Evolutionary conservation across 2,888 invertebrate species (phyloP).

Genomic region (Parascotia fuliginaria): DNA sequence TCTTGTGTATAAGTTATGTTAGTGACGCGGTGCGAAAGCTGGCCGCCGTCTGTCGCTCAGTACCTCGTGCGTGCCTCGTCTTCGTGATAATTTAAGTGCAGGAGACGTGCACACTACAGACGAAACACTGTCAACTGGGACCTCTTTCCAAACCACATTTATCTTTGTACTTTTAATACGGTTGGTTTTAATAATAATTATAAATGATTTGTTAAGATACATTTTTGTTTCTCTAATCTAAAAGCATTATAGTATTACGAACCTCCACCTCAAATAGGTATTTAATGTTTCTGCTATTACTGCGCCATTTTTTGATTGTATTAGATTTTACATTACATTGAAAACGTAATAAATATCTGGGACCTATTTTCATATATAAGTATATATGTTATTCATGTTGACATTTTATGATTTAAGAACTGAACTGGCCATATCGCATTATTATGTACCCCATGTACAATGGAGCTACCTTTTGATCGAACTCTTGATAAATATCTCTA

Average conservation of each 20-base stretch:
- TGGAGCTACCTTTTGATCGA: constrained; percentile 18
- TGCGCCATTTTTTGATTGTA: constrained; percentile 47
- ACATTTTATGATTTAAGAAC: constrained; percentile 39
- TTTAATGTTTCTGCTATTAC: constrained; percentile 46
- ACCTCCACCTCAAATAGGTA: constrained; percentile 34
- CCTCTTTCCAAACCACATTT: constrained; percentile 67
- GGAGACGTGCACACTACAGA: constrained; percentile 70
- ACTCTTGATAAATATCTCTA: constrained; percentile 32
- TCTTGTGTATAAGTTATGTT: constrained; percentile 76
- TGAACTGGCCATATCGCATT: constrained; percentile 40
- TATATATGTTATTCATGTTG: constrained; percentile 26
- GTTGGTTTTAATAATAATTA: constrained; percentile 61
- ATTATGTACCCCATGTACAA: constrained; percentile 27
- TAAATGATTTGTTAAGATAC: constrained; percentile 57
- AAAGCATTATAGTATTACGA: constrained; percentile 29
- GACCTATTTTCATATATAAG: constrained; percentile 11
- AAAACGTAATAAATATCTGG: constrained; percentile 25
- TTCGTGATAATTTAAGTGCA: constrained; percentile 79
- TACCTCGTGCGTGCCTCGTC: constrained; percentile 68
- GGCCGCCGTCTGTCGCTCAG: constrained; percentile 44
- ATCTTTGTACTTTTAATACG: constrained; percentile 66
- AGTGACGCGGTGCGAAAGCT: constrained; percentile 53
- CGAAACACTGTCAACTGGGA: constrained; percentile 57
- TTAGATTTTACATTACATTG: constrained; percentile 36
- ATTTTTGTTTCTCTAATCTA: constrained; percentile 59